A percentile compares a stretch with the other conserved stretches of the same genome.
phyloP scores from a whole-genome alignment of 2,888 invertebrate genomes.

The Patella depressa region DNA sequence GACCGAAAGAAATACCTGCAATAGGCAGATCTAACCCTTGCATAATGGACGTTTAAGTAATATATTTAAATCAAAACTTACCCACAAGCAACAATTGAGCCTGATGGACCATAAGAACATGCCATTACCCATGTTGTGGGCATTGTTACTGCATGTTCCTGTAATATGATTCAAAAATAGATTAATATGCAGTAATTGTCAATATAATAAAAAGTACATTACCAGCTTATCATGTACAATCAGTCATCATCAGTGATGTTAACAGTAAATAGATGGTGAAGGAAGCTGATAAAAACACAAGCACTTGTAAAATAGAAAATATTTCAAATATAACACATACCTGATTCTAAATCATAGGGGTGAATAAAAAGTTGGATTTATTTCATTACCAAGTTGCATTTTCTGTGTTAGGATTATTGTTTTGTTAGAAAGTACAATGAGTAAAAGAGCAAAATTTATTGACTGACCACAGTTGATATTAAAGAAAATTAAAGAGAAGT shows the following conservation, averaged over 20 bases:
- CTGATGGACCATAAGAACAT: slow-evolving; percentile 95
- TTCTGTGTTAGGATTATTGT: too few species aligned
- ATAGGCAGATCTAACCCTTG: neutral
- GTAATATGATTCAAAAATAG: slow-evolving; percentile 20
- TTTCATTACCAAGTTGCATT: too few species aligned
- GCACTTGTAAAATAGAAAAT: too few species aligned
- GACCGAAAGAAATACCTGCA: neutral
- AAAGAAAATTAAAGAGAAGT: too few species aligned
- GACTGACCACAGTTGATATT: too few species aligned
- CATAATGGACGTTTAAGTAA: neutral
- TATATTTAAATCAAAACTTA: slow-evolving; percentile 71
- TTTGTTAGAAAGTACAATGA: too few species aligned
- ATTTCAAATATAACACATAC: too few species aligned
- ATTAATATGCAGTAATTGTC: neutral
- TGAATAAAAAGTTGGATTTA: too few species aligned
- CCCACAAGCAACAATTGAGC: slow-evolving; percentile 94
- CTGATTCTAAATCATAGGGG: too few species aligned
- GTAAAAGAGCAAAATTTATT: too few species aligned
- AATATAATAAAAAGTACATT: neutral
- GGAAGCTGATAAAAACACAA: too few species aligned
- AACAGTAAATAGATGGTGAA: neutral
- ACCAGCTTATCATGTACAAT: neutral
- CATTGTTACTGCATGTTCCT: slow-evolving; percentile 95
- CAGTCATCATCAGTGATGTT: neutral
- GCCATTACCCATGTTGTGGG: slow-evolving; percentile 98